Conservation (phyloP, 2,797 vertebrate species). For the Notoglanidium macrostoma region DNA sequence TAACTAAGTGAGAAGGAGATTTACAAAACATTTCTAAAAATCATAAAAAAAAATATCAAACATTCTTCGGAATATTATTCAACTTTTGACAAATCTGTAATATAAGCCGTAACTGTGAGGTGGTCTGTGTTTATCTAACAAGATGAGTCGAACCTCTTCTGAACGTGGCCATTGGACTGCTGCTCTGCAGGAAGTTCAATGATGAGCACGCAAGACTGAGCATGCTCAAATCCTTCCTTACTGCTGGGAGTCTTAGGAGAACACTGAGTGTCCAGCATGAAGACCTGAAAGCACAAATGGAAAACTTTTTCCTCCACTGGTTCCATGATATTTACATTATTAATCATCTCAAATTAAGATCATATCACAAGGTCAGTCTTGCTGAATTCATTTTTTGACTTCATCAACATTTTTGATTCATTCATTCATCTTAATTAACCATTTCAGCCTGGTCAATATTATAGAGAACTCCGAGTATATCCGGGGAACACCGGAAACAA, state of each 20-base stretch:
- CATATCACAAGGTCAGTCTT: background rate
- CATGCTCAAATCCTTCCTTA: constrained; percentile 95
- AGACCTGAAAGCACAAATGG: constrained; percentile 79
- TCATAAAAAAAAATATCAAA: background rate
- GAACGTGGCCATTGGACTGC: constrained; percentile 87
- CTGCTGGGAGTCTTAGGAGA: constrained; percentile 95
- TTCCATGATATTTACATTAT: background rate
- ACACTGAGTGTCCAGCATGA: constrained; percentile 95
- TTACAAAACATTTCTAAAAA: background rate
- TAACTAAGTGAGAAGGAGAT: background rate
- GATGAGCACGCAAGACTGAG: constrained; percentile 95
- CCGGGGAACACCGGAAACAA: background rate
- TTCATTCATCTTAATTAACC: background rate
- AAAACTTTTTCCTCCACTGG: background rate
- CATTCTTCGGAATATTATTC: background rate
- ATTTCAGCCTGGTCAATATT: background rate
- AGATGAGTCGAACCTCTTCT: constrained; percentile 82
- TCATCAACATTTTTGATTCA: background rate
- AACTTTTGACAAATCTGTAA: no score
- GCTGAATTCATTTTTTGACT: background rate
- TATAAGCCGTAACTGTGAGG: background rate
- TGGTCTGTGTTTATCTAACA: background rate
- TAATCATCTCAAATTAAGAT: background rate
- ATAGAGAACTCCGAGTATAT: background rate
- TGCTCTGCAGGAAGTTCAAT: constrained; percentile 91